A percentile compares a stretch with the other conserved stretches of the same genome.
Evolutionary conservation across 2,888 invertebrate species (phyloP).

Genomic region (Dusona sp.): DNA sequence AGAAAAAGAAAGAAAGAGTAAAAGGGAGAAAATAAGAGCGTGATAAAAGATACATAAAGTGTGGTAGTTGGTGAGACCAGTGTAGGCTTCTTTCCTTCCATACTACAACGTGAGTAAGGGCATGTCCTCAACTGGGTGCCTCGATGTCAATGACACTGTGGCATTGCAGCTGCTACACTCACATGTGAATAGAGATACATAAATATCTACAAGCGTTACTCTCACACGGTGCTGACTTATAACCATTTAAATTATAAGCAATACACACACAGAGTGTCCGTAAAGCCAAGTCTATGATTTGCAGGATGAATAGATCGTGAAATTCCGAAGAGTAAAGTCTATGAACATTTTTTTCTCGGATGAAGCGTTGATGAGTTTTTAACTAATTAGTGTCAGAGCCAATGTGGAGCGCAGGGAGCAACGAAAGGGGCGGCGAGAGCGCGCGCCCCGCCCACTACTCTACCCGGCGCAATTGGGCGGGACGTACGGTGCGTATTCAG

Average conservation of each 20-base stretch:
- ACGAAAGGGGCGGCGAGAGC: neutral
- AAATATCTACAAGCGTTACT: constrained; percentile 5
- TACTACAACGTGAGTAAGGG: constrained; percentile 38
- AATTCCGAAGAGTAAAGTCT: neutral
- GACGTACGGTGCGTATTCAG: neutral
- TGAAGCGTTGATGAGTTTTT: neutral
- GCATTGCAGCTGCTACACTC: constrained; percentile 66
- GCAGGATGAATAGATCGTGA: neutral
- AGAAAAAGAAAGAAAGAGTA: neutral
- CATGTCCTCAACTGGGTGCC: constrained; percentile 48
- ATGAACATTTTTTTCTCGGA: neutral
- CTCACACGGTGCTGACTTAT: neutral
- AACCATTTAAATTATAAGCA: constrained; percentile 14
- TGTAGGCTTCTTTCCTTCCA: constrained; percentile 24
- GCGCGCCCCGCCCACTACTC: neutral
- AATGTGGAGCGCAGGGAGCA: neutral
- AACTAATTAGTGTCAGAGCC: neutral
- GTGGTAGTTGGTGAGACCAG: constrained; percentile 29
- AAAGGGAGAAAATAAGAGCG: constrained; percentile 34
- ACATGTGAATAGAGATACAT: constrained; percentile 25
- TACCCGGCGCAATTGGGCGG: neutral
- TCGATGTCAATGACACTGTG: constrained; percentile 72
- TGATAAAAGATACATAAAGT: constrained; percentile 45
- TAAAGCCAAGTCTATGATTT: neutral
- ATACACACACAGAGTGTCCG: neutral